Evolutionary conservation across 2,888 invertebrate species (phyloP).

Genomic region (Acholoe squamosa): DNA sequence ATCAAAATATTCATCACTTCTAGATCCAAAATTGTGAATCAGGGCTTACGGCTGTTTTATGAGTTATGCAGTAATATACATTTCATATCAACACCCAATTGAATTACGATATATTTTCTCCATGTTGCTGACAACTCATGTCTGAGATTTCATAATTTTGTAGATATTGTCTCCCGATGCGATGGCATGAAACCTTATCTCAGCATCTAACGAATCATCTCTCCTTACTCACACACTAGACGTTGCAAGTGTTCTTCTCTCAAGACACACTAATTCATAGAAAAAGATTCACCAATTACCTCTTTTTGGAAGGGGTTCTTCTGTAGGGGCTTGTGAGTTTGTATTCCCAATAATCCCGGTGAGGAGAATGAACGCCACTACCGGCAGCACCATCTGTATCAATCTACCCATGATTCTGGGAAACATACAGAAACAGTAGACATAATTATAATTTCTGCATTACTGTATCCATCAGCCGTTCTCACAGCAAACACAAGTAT

Average conservation of each 20-base stretch:
- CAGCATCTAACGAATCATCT: background rate
- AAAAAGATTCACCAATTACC: background rate
- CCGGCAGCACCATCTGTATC: background rate
- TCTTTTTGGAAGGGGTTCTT: background rate
- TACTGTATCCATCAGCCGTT: background rate
- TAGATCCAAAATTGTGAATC: too few relatives aligned
- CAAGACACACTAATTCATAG: too few relatives aligned
- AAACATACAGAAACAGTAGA: background rate
- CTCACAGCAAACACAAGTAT: background rate
- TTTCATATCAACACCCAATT: too few relatives aligned
- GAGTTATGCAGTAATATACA: too few relatives aligned
- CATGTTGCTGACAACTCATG: too few relatives aligned
- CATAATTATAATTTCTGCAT: background rate
- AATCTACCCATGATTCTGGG: background rate
- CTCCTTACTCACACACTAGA: background rate
- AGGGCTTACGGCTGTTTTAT: too few relatives aligned
- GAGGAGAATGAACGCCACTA: background rate
- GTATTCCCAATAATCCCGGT: background rate
- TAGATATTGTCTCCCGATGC: background rate
- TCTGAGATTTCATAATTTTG: too few relatives aligned
- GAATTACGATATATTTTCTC: too few relatives aligned
- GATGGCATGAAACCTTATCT: background rate
- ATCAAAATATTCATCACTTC: too few relatives aligned
- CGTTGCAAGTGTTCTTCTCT: too few relatives aligned
- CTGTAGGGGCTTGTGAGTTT: background rate